phyloP scores from a whole-genome alignment of 2,797 vertebrate species.

The Cygnus olor region DNA sequence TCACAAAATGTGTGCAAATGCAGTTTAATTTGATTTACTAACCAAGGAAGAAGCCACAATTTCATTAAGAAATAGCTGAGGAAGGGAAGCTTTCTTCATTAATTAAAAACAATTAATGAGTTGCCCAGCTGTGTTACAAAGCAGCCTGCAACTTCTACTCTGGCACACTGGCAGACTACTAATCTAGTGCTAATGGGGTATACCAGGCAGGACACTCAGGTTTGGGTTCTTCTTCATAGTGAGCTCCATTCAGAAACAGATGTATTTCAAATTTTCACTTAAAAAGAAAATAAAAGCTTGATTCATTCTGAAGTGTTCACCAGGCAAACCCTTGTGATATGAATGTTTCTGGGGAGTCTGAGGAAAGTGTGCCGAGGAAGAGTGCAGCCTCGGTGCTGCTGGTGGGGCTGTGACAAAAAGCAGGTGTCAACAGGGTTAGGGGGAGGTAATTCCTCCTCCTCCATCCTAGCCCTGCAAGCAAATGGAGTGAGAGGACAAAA shows the following conservation, averaged over 20 bases:
- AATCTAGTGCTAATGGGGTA: constrained; percentile 27
- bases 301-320: neutral
- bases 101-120: constrained; percentile 75
- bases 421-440: neutral
- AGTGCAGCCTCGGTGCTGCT: neutral
- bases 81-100: constrained; percentile 69
- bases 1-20: constrained; percentile 20
- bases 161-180: constrained; percentile 24
- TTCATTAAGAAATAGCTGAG: constrained; percentile 62
- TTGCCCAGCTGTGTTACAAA: constrained; percentile 57
- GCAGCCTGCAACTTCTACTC: neutral
- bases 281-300: neutral
- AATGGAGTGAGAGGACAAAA: neutral
- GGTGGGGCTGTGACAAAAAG: neutral
- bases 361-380: neutral
- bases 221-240: constrained; percentile 35
- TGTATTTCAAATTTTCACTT: neutral
- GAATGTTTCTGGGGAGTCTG: neutral
- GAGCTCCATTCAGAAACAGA: neutral
- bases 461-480: neutral
- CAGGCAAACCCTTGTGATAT: neutral
- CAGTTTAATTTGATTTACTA: constrained; percentile 56
- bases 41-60: constrained; percentile 38
- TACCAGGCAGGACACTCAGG: constrained; percentile 2
- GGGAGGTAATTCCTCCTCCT: neutral